Conservation (phyloP, 2,113 vertebrate species). For the Penelope pileata region DNA sequence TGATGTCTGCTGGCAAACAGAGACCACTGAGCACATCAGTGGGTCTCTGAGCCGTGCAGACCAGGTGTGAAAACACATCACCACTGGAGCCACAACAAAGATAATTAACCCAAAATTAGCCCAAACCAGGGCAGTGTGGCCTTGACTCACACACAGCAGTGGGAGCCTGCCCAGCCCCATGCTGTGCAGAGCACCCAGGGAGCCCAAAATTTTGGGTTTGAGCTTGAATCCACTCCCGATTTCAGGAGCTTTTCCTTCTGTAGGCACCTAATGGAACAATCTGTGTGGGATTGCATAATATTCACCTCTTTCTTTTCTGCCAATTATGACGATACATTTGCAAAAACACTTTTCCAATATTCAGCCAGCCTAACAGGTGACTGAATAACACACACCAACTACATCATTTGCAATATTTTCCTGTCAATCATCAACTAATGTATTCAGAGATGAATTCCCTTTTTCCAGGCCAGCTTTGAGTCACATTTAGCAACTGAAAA, state of each 20-base stretch:
- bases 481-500: slow-evolving; percentile 51
- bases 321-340: background rate
- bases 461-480: slow-evolving; percentile 22
- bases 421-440: slow-evolving; percentile 52
- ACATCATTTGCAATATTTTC: slow-evolving; percentile 41
- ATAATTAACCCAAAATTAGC: background rate
- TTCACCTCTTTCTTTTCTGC: background rate
- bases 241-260: background rate
- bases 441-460: slow-evolving; percentile 22
- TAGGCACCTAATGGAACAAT: background rate
- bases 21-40: accelerated
- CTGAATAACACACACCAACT: slow-evolving; percentile 6
- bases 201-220: background rate
- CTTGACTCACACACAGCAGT: background rate
- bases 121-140: background rate
- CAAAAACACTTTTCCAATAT: slow-evolving; percentile 8
- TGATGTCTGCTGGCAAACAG: background rate
- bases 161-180: background rate
- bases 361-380: slow-evolving; percentile 31
- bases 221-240: background rate
- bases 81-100: background rate
- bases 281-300: background rate
- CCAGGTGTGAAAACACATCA: background rate
- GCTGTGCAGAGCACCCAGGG: background rate
- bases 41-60: background rate